Evolutionary conservation across 37 sponge, comb jelly and placozoan genomes (phyloP), one percentile per base, ranked within the genome.

Genomic region (Cliona cf. orientalis): DNA sequence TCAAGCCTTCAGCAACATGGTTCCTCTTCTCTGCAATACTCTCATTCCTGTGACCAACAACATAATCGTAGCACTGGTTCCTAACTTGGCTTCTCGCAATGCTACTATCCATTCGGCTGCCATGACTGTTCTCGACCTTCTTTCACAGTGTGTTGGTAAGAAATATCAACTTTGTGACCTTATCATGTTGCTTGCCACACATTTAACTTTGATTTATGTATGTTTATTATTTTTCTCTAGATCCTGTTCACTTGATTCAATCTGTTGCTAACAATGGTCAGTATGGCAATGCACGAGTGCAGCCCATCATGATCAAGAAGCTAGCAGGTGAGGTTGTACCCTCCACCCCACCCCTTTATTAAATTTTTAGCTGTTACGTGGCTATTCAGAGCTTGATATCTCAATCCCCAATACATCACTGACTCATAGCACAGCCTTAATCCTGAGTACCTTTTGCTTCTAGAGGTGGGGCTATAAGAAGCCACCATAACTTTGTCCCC

Each of bases 61-160:
- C 26, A 35, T 93, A 7, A 41, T 96, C 71, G 58, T 60, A 23
- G 86, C 94, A 7, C 79, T 96, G 25, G 60, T 91, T 23, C 80
- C 83, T 32, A 87, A 84, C 78, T 61, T 94, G 35, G 91, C 95
- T 69, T 87, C 94, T 33, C 32, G 80, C 61, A 80, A 90, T 59
- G n/a, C 58, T 34, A 87, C 81, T 57, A 93, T 90, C 42, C 78
- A 83, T 56, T 57, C 69, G 36, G 49, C 81, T 29, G 88, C 91
- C 38, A 78, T 82, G 66, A 78, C 72, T 7, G 85, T 79, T 1
- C 64, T 96, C 38, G 91, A 93, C 38, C 63, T 76, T 33, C 37
- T 96, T 23, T 65, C 90, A 40, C 66, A 87, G 44, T 75, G 67
- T 43, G 68, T 95, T 65, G 93, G 93, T 88, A 60, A 75, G 83